Base-by-base conservation (phyloP, 2,797 vertebrate genomes). In the Morus bassanus region DNA sequence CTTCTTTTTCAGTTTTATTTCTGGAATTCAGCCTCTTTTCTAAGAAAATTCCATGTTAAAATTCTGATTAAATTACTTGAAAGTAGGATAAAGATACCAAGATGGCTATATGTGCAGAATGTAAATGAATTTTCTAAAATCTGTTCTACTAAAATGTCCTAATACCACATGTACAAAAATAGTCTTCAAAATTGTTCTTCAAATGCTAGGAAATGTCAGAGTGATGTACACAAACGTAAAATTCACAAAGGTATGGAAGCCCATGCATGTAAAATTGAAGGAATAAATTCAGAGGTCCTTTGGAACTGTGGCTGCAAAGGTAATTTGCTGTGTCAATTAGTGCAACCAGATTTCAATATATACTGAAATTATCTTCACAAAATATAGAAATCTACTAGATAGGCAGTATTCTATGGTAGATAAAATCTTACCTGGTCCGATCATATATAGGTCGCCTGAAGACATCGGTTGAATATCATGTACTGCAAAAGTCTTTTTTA, bases 191-290 rank as follows among this genome's bases (percentile, higher is more conserved):
- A 90, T 93, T 60, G 57, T 88, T 96, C 85, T 93, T 87, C 35
- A 86, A 45, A 87, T 86, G 59, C 67, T 93, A 30, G 50, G 59
- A 93, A 73, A 70, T 91, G 88, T 87, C 90, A 93, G 39, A 37
- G 48, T 59, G 80, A 91, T 87, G 77, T 79, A 84, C 46, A 87
- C 85, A 95, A 90, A 86, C 11, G 6, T 79, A 90, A 94, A 96
- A 93, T 88, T 84, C 93, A 79, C 64, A 91, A 86, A 96, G 91
- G 72, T 91, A 82, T 85, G 80, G 91, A 97, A 93, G 48, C 45
- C 67, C 72, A 54, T 87, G 64, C 25, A 7, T 76, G 64, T 86
- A 69, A 92, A 96, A 95, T 91, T 88, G 79, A 77, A 93, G 43
- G 63, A 86, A 88, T 92, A 89, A 93, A 95, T 95, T 88, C 83